These are phyloP conservation scores for Lottia gigantea DNA, from an alignment of 2,888 invertebrate species.

Conservation along the genomic window DNA sequence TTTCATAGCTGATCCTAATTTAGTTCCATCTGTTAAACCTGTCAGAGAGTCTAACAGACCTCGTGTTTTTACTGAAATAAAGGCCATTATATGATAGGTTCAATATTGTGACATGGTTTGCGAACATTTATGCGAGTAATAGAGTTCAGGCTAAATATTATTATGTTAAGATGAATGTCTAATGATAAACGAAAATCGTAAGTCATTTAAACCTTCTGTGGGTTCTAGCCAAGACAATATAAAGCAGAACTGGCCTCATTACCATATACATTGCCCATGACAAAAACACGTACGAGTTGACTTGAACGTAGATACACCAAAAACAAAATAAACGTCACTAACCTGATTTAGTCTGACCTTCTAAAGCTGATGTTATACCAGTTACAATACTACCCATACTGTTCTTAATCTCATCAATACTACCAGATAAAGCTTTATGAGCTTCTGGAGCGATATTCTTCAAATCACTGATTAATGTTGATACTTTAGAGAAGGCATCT, in stretches of 20 bases:
- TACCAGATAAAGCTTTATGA: background rate
- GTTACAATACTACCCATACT: constrained; percentile 6
- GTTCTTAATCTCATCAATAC: background rate
- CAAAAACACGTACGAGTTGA: too few relatives aligned
- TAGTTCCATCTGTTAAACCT: background rate
- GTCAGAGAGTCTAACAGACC: background rate
- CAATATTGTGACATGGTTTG: too few relatives aligned
- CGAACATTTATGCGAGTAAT: too few relatives aligned
- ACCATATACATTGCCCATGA: too few relatives aligned
- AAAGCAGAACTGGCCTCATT: too few relatives aligned
- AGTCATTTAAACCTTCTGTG: too few relatives aligned
- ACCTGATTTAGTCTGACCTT: background rate
- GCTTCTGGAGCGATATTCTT: constrained; percentile 8
- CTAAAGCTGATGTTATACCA: background rate
- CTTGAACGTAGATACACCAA: too few relatives aligned
- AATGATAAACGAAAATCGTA: too few relatives aligned
- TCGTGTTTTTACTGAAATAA: background rate
- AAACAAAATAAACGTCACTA: too few relatives aligned
- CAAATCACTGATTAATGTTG: background rate
- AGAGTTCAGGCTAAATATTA: too few relatives aligned
- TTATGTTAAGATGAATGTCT: too few relatives aligned
- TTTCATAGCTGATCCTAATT: background rate
- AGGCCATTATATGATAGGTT: background rate
- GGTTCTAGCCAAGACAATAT: too few relatives aligned
- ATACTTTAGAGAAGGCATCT: background rate